phyloP scores from a whole-genome alignment of 2,797 vertebrate genomes.

The Mionectes olivaceus region DNA sequence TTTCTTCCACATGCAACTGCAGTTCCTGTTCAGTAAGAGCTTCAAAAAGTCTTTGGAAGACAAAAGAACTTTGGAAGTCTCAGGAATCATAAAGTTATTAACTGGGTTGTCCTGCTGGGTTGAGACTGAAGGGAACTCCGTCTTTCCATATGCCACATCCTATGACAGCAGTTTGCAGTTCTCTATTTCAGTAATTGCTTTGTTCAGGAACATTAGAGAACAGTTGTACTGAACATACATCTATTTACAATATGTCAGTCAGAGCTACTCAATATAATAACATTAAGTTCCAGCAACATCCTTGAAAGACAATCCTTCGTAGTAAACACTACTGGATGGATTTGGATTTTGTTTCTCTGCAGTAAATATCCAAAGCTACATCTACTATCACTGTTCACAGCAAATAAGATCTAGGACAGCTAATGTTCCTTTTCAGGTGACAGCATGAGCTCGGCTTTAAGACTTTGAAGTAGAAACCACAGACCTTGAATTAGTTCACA shows the following conservation, averaged over 20 bases:
- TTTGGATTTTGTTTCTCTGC: background rate
- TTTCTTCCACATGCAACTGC: background rate
- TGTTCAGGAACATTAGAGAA: rapidly evolving
- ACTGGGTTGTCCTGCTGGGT: background rate
- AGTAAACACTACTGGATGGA: background rate
- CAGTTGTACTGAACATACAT: background rate
- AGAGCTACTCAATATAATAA: background rate
- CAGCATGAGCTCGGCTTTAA: background rate
- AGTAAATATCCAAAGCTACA: background rate
- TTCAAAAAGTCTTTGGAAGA: background rate
- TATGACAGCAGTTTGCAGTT: background rate
- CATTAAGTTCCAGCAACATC: background rate
- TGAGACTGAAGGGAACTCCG: background rate
- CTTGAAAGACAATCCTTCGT: background rate
- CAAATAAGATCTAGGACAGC: background rate
- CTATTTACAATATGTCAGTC: background rate
- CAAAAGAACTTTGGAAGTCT: background rate
- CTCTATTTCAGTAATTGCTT: background rate
- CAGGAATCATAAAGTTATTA: background rate
- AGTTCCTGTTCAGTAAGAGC: background rate
- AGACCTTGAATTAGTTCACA: background rate
- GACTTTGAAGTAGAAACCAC: background rate
- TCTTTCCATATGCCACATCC: rapidly evolving
- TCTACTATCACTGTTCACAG: background rate
- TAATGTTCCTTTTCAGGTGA: background rate